These are phyloP conservation scores for Drosophila nannoptera DNA, from an alignment of 1,140 invertebrate genomes.

Conservation along the genomic window DNA sequence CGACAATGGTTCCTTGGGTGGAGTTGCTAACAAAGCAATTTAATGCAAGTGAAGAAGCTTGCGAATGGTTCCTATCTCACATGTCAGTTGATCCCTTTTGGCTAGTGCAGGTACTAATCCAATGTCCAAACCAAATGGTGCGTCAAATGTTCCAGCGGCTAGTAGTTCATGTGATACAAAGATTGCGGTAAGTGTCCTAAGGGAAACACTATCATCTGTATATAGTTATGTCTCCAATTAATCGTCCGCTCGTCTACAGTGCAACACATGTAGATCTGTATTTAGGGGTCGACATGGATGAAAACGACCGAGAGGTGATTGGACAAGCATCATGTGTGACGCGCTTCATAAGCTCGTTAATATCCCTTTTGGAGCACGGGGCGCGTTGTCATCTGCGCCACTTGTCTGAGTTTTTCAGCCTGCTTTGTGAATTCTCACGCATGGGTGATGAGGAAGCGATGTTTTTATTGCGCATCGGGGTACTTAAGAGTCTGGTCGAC, in stretches of 20 bases:
- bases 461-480: conserved; percentile 91
- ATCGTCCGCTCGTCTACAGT: conserved; percentile 24
- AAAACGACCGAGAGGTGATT: conserved; percentile 84
- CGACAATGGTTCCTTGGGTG: conserved; percentile 97
- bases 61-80: conserved; percentile 94
- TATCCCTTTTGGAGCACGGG: conserved; percentile 93
- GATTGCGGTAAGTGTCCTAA: conserved; percentile 82
- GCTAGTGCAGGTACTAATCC: conserved; percentile 96
- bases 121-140: conserved; percentile 97
- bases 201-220: conserved; percentile 16
- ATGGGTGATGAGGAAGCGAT: conserved; percentile 95
- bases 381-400: conserved; percentile 92
- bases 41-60: conserved; percentile 92
- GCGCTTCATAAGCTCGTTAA: conserved; percentile 92
- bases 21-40: conserved; percentile 96
- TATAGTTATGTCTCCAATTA: conserved; percentile 19
- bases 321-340: conserved; percentile 94
- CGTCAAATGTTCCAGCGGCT: conserved; percentile 95
- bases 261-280: conserved; percentile 87
- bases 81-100: conserved; percentile 96
- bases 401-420: conserved; percentile 94
- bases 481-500: conserved; percentile 92
- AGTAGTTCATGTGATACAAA: conserved; percentile 95
- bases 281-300: conserved; percentile 85
- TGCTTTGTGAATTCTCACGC: conserved; percentile 95